Percentiles rank a stretch among this genome's conserved stretches.
These are phyloP conservation scores for Rhamnusium bicolor DNA, from an alignment of 2,888 invertebrate genomes.

Conservation along the genomic window DNA sequence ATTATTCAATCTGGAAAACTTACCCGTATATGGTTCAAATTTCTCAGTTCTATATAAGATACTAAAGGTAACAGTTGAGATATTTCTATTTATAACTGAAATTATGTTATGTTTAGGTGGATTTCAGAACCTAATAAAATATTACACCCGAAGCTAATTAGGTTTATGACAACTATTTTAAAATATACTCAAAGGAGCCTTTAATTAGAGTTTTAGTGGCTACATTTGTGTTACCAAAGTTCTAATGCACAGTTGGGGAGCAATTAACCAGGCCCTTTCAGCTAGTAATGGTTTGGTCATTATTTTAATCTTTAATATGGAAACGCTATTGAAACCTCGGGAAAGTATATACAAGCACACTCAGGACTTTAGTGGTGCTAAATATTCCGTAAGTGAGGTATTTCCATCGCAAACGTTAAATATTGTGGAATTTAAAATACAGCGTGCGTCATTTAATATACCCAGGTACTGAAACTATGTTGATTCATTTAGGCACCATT, in stretches of 20 bases:
- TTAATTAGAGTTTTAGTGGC: slow-evolving; percentile 30
- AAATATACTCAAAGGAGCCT: slow-evolving; percentile 20
- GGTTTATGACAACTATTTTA: slow-evolving; percentile 19
- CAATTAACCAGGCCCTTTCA: slow-evolving; percentile 22
- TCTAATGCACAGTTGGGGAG: slow-evolving; percentile 26
- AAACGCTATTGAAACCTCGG: slow-evolving; percentile 2
- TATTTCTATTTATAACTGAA: not conserved
- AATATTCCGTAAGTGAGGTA: not conserved
- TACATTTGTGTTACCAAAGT: slow-evolving; percentile 13
- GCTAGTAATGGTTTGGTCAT: not conserved
- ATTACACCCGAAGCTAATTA: slow-evolving; percentile 15
- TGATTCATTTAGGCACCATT: no score
- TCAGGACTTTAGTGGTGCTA: not conserved
- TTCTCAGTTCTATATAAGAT: no score
- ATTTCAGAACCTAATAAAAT: not conserved
- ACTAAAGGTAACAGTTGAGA: not conserved
- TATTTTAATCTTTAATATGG: slow-evolving; percentile 28
- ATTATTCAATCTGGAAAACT: no score
- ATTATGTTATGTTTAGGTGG: not conserved
- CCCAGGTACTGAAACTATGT: no score
- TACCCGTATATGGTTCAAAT: no score
- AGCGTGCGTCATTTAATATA: not conserved
- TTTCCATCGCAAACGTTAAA: not conserved
- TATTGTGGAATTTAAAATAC: not conserved
- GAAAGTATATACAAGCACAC: not conserved